Conservation (phyloP, 2,113 vertebrate genomes). For the Hiodon tergisus region DNA sequence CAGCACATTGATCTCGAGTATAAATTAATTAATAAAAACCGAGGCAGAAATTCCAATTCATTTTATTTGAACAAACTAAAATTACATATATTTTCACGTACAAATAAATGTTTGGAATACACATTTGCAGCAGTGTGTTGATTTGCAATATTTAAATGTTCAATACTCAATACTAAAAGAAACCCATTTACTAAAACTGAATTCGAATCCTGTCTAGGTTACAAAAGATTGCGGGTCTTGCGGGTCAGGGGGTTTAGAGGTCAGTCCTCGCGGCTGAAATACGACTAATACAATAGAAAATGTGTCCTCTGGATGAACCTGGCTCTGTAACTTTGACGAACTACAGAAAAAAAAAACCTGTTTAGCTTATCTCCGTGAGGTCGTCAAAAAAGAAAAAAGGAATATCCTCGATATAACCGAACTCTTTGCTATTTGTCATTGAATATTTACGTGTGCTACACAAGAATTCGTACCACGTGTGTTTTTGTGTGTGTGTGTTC, state of each 20-base stretch:
- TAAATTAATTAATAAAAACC: conserved; percentile 5
- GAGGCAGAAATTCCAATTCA: neutral
- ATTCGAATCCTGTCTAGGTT: conserved; percentile 67
- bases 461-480: too few species aligned
- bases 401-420: conserved; percentile 77
- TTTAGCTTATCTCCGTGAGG: conserved; percentile 85
- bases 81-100: conserved; percentile 17
- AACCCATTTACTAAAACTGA: conserved; percentile 56
- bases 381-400: conserved; percentile 68
- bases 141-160: conserved; percentile 26
- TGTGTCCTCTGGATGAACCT: conserved; percentile 99
- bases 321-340: conserved; percentile 88
- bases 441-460: too few species aligned
- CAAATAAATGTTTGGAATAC: conserved; percentile 30
- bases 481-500: too few species aligned
- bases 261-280: conserved; percentile 95
- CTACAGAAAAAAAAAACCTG: conserved; percentile 96
- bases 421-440: conserved; percentile 79
- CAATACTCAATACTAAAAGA: conserved; percentile 49
- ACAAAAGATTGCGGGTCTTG: conserved; percentile 78
- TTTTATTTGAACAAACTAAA: conserved; percentile 40
- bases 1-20: neutral
- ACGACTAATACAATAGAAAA: conserved; percentile 86
- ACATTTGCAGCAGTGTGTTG: conserved; percentile 14
- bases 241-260: conserved; percentile 97